phyloP scores from a whole-genome alignment of 2,888 invertebrate genomes.

The Falcaria lacertinaria region DNA sequence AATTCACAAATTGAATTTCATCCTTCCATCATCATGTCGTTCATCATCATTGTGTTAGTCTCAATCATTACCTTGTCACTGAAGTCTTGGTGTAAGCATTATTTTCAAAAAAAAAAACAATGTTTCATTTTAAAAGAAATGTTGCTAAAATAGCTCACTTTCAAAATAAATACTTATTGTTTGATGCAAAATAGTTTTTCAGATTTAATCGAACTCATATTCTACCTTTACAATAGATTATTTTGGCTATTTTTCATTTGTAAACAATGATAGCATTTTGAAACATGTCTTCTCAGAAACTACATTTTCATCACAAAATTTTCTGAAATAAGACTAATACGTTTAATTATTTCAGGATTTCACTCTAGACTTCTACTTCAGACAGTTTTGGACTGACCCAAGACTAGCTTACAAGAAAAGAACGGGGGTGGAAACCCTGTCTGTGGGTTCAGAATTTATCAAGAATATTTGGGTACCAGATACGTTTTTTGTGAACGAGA shows the following conservation, averaged over 20 bases:
- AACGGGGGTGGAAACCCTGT: slow-evolving; percentile 90
- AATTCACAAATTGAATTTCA: background rate
- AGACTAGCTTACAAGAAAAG: slow-evolving; percentile 92
- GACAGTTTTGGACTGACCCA: slow-evolving; percentile 98
- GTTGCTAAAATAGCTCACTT: no score
- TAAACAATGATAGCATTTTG: no score
- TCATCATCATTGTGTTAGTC: background rate
- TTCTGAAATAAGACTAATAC: background rate
- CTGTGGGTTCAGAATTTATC: slow-evolving; percentile 94
- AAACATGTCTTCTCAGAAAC: no score
- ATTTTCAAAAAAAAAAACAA: no score
- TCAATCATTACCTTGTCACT: background rate
- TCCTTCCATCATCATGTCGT: background rate
- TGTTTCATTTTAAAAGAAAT: no score
- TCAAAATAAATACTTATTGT: no score
- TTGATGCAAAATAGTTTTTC: no score
- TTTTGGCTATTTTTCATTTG: no score
- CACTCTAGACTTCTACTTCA: slow-evolving; percentile 97
- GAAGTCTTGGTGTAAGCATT: no score
- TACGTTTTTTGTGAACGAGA: slow-evolving; percentile 99
- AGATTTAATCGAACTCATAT: no score
- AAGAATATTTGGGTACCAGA: slow-evolving; percentile 99
- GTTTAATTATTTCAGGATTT: slow-evolving; percentile 83
- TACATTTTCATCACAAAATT: background rate
- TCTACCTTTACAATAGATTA: no score